Evolutionary conservation across 2,113 vertebrate species (phyloP).

Genomic region (Rhea americana): DNA sequence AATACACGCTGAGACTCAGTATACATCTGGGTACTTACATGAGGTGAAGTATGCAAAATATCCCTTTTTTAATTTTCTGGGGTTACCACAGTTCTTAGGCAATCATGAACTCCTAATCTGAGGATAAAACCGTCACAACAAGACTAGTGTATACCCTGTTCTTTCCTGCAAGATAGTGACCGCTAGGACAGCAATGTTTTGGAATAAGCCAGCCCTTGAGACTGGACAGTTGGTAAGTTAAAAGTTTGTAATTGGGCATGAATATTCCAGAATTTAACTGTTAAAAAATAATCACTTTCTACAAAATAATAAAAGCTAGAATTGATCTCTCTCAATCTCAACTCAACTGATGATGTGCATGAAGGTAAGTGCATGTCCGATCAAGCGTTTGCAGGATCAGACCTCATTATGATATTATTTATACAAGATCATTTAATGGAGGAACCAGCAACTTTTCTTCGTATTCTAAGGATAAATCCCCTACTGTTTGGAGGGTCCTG

Average conservation of each 20-base stretch:
- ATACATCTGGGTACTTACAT: not conserved
- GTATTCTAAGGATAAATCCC: not conserved
- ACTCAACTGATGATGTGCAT: not conserved
- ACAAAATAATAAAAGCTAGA: not conserved
- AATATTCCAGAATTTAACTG: not conserved
- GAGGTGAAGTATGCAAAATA: not conserved
- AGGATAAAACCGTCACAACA: not conserved
- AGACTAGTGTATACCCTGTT: not conserved
- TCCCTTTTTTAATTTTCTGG: not conserved
- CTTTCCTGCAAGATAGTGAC: not conserved
- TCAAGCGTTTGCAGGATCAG: not conserved
- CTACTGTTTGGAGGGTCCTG: constrained; percentile 8
- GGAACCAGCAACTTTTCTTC: constrained; percentile 12
- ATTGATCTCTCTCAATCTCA: not conserved
- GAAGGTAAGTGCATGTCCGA: not conserved
- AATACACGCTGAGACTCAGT: not conserved
- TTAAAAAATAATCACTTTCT: not conserved
- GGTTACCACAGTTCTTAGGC: not conserved
- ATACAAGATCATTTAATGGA: not conserved
- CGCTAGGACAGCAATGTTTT: not conserved
- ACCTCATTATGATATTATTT: not conserved
- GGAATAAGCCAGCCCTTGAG: not conserved
- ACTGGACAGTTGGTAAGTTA: not conserved
- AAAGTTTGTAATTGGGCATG: not conserved
- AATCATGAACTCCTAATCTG: not conserved